Evolutionary conservation across 64 coral and sea anemone species (phyloP), one percentile per base, ranked within the genome.

Genomic region (Porites australiensis): DNA sequence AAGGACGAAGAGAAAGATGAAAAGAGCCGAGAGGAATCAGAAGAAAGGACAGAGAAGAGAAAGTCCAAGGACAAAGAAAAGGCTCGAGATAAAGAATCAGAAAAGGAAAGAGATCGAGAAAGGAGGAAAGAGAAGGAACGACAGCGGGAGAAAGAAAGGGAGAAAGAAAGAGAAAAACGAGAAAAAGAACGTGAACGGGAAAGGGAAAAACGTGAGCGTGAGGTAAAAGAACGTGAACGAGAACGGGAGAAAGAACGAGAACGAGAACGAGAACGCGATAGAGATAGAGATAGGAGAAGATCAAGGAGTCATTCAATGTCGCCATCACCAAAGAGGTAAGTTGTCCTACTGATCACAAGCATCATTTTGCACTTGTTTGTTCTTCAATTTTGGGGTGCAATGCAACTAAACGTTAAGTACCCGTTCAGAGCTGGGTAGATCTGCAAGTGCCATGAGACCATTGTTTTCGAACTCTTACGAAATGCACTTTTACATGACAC

Each of bases 31-130:
- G 85, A 72, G 51, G 75, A 94, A 64, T 81, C 77, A 4, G 76
- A 84, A 70, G 87, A 89, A 27, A 89, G 59, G 23, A 94, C 55
- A 61, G 92, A 94, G 43, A 78, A 77, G 46, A 88, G 74, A 44
- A 89, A 64, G 75, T 82, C 84, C 19, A 79, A 87, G 57, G 96
- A 95, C 9, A 95, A 86, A 57, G 90, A 91, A 20, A 84, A 57
- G 72, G 84, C 68, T 13, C 80, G 68, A 70, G 93, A 95, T 87
- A 95, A 46, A 65, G 88, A 93, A 69, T 16, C 14, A 22, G 86
- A 93, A 64, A 81, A 50, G 6, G 94, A 92, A 9, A 80, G 47
- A 22, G 89, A 75, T 21, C 77, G 57, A 65, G 86, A 93, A 44
- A 89, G 58, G 72, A 70, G 82, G 50, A 93, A 62, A 47, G 86